Evolutionary conservation across 2,113 vertebrate species (phyloP).

Genomic region (Podarcis cretensis): DNA sequence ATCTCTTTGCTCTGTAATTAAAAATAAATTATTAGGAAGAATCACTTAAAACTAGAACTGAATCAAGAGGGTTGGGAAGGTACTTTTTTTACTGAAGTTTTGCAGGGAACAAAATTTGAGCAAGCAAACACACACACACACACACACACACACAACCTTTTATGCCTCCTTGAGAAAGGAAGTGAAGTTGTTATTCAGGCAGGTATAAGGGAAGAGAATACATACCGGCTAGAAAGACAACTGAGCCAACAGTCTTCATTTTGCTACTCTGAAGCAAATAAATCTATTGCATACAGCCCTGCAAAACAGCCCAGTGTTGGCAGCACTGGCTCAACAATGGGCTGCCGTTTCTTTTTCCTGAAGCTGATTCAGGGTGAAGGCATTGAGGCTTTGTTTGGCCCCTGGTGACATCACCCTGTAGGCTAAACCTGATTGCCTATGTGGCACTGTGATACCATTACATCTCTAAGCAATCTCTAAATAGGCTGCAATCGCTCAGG

Average conservation of each 20-base stretch:
- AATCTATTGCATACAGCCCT: neutral
- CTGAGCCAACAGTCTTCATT: neutral
- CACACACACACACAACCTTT: neutral
- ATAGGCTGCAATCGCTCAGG: neutral
- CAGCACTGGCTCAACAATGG: neutral
- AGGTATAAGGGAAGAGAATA: neutral
- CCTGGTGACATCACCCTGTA: neutral
- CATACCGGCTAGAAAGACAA: neutral
- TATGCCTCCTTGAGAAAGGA: neutral
- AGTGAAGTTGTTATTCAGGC: neutral
- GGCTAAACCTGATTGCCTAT: neutral
- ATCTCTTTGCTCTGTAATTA: constrained; percentile 96
- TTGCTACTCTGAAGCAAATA: neutral
- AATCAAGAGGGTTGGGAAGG: neutral
- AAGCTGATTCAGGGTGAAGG: neutral
- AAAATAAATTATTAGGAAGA: constrained; percentile 67
- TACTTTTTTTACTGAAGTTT: neutral
- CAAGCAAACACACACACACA: too few species aligned
- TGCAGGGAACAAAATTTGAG: too few species aligned
- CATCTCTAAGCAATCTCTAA: neutral
- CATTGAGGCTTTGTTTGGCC: neutral
- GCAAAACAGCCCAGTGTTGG: neutral
- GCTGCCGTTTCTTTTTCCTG: neutral
- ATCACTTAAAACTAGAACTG: constrained; percentile 29
- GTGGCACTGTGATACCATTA: neutral